phyloP scores from a whole-genome alignment of 2,888 invertebrate species.

The Folsomia candida region DNA sequence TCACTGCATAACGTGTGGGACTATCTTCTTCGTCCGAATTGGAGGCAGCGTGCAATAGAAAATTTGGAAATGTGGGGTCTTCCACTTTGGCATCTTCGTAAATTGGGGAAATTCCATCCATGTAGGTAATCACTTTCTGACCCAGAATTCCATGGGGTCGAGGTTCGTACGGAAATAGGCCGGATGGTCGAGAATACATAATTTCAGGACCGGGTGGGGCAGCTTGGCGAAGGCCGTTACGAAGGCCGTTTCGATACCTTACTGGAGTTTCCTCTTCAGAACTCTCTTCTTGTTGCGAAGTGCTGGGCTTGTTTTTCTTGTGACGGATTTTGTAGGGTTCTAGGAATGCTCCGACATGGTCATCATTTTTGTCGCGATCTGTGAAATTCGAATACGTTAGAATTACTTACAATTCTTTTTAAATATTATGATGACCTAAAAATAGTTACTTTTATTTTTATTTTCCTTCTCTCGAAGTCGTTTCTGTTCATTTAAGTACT shows the following conservation, averaged over 20 bases:
- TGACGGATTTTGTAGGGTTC: constrained; percentile 33
- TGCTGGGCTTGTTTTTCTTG: constrained; percentile 21
- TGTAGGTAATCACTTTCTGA: constrained; percentile 21
- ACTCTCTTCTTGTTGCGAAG: neutral
- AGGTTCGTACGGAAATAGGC: constrained; percentile 11
- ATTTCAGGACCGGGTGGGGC: constrained; percentile 34
- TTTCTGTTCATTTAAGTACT: constrained; percentile 33
- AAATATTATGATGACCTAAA: too few species aligned
- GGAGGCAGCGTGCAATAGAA: constrained; percentile 31
- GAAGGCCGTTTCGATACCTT: neutral
- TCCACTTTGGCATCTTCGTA: constrained; percentile 27
- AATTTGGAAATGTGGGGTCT: constrained; percentile 39
- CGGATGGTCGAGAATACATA: constrained; percentile 21
- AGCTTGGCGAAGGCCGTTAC: neutral
- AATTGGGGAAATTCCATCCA: constrained; percentile 35
- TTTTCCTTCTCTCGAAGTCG: constrained; percentile 12
- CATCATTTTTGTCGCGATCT: neutral
- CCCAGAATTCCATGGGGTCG: neutral
- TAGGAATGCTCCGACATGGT: constrained; percentile 7
- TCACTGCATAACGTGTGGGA: constrained; percentile 30
- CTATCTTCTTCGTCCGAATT: neutral
- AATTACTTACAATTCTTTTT: too few species aligned
- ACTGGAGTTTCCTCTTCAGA: constrained; percentile 3
- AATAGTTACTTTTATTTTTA: neutral
- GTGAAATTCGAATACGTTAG: too few species aligned